These are phyloP conservation scores for Conger conger DNA, from an alignment of 2,113 vertebrate species.

Conservation along the genomic window DNA sequence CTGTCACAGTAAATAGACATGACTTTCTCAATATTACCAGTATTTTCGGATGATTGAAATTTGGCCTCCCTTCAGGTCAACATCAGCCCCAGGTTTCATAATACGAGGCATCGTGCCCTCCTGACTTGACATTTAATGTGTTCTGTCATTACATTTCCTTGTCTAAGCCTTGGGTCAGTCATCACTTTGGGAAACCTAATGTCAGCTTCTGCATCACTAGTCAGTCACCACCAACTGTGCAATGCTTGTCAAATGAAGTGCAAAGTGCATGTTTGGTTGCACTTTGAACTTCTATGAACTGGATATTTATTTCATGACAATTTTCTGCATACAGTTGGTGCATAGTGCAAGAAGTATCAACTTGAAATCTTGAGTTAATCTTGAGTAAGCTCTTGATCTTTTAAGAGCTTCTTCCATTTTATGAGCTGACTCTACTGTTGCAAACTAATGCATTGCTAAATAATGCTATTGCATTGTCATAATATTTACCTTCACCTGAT, in stretches of 20 bases:
- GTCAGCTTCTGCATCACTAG: conserved; percentile 69
- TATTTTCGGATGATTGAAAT: conserved; percentile 54
- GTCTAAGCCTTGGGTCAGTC: conserved; percentile 56
- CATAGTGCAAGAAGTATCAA: not conserved
- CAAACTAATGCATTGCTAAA: not conserved
- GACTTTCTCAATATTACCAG: conserved; percentile 63
- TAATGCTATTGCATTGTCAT: not conserved
- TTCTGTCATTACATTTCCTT: conserved; percentile 61
- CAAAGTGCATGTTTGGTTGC: conserved; percentile 25
- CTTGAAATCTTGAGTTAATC: not conserved
- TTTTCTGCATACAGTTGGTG: not conserved
- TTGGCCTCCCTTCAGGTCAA: conserved; percentile 54
- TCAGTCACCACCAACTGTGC: conserved; percentile 51
- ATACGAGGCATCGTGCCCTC: conserved; percentile 58
- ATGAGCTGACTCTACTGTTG: not conserved
- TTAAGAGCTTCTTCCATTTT: not conserved
- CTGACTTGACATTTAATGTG: conserved; percentile 62
- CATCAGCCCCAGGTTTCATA: conserved; percentile 58
- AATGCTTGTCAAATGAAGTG: conserved; percentile 55
- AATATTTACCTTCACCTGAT: not conserved
- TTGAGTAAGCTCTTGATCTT: not conserved
- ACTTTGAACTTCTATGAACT: conserved; percentile 15
- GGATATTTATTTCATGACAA: not conserved
- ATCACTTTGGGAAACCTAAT: conserved; percentile 64
- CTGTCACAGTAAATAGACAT: conserved; percentile 68